A percentile compares a stretch with the other conserved stretches of the same genome.
Evolutionary conservation across 2,888 invertebrate genomes (phyloP).

Genomic region (Sphinx pinastri): DNA sequence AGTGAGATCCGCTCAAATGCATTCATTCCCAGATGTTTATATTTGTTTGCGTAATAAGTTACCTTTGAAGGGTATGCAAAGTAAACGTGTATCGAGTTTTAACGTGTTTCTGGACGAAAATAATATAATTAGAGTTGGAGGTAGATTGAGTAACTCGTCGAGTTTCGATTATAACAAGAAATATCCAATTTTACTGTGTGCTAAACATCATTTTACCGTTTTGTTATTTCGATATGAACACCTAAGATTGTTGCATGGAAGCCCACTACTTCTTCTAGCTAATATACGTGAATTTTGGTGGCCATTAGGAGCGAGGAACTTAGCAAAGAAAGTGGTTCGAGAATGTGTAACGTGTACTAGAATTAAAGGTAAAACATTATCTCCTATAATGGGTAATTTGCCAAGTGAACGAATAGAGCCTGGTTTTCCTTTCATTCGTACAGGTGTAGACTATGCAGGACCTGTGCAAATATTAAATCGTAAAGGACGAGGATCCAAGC

Average conservation of each 20-base stretch:
- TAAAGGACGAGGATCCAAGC: slow-evolving; percentile 26
- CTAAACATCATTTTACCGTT: slow-evolving; percentile 36
- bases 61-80: not conserved
- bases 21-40: not conserved
- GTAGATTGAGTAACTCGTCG: slow-evolving; percentile 20
- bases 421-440: not conserved
- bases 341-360: not conserved
- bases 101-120: not conserved
- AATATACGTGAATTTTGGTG: slow-evolving; percentile 33
- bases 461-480: slow-evolving; percentile 24
- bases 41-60: not conserved
- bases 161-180: slow-evolving; percentile 33
- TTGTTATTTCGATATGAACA: slow-evolving; percentile 35
- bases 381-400: not conserved
- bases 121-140: slow-evolving; percentile 28
- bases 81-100: not conserved
- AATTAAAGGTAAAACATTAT: not conserved
- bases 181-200: slow-evolving; percentile 38
- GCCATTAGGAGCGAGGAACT: slow-evolving; percentile 31
- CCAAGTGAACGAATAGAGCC: not conserved
- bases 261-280: slow-evolving; percentile 33
- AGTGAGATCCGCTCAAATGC: not conserved
- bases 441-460: not conserved
- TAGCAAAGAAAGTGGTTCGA: slow-evolving; percentile 24
- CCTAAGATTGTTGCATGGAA: slow-evolving; percentile 32